Conservation (phyloP, 2,797 vertebrate species). For the Rhynchonycteris naso region DNA sequence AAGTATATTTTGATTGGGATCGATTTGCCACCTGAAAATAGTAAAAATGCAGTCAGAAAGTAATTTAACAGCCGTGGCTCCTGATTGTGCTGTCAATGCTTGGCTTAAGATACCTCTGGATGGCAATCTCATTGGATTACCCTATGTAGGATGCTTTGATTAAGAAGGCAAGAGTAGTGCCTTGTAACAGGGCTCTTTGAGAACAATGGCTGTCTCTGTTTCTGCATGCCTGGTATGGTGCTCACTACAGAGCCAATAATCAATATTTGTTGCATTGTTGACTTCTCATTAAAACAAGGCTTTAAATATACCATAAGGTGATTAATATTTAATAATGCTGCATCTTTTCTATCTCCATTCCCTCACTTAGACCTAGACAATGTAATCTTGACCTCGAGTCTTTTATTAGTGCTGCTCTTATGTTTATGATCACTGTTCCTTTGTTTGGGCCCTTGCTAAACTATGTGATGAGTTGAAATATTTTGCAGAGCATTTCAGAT, state of each 20-base stretch:
- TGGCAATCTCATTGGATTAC: background rate
- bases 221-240: background rate
- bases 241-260: background rate
- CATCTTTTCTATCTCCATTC: background rate
- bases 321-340: conserved; percentile 6
- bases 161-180: background rate
- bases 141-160: background rate
- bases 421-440: background rate
- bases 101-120: conserved; percentile 57
- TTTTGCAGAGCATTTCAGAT: conserved; percentile 16
- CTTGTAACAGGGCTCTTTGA: background rate
- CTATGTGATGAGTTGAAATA: background rate
- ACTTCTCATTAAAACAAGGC: conserved; percentile 3
- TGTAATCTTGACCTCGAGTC: background rate
- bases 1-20: conserved; percentile 16
- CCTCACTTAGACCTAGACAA: background rate
- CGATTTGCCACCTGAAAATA: conserved; percentile 63
- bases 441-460: background rate
- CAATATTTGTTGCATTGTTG: conserved; percentile 13
- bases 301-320: conserved; percentile 12
- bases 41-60: background rate
- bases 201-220: background rate
- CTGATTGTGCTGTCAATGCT: conserved; percentile 72
- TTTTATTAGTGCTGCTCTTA: background rate
- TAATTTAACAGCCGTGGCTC: conserved; percentile 72